A percentile compares a stretch with the other conserved stretches of the same genome.
phyloP scores from a whole-genome alignment of 2,797 vertebrate genomes.

The Malacoraja senta region DNA sequence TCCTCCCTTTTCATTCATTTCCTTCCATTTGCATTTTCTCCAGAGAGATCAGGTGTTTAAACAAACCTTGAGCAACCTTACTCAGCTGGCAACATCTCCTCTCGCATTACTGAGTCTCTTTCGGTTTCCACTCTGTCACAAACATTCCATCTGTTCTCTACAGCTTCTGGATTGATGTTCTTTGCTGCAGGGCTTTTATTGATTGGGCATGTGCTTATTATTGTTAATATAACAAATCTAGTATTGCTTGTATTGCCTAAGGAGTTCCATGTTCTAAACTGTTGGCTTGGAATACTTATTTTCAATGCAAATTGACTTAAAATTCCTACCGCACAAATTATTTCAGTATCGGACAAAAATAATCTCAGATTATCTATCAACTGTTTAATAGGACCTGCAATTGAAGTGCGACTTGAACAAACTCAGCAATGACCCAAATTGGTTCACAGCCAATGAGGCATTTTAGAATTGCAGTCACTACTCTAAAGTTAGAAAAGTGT shows the following conservation, averaged over 20 bases:
- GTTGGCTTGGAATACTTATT: not conserved
- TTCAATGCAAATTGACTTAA: not conserved
- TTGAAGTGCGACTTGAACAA: not conserved
- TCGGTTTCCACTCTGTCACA: too few relatives aligned
- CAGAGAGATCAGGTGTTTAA: too few relatives aligned
- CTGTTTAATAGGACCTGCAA: not conserved
- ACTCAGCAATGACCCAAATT: not conserved
- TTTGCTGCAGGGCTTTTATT: slow-evolving; percentile 1
- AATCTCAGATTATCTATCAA: not conserved
- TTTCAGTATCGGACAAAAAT: not conserved
- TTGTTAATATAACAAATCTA: not conserved
- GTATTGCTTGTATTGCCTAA: too few relatives aligned
- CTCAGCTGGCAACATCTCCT: too few relatives aligned
- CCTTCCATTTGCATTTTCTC: too few relatives aligned
- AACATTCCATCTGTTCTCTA: too few relatives aligned
- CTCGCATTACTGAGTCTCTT: too few relatives aligned
- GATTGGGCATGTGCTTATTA: not conserved
- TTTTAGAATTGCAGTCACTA: not conserved
- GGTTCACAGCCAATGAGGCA: not conserved
- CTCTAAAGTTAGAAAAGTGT: too few relatives aligned
- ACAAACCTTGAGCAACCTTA: too few relatives aligned
- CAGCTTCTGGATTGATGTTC: not conserved
- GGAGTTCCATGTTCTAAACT: not conserved
- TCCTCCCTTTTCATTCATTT: too few relatives aligned
- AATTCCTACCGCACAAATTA: not conserved